Conservation (phyloP, 2,888 invertebrate genomes). For the Dynastes maya region DNA sequence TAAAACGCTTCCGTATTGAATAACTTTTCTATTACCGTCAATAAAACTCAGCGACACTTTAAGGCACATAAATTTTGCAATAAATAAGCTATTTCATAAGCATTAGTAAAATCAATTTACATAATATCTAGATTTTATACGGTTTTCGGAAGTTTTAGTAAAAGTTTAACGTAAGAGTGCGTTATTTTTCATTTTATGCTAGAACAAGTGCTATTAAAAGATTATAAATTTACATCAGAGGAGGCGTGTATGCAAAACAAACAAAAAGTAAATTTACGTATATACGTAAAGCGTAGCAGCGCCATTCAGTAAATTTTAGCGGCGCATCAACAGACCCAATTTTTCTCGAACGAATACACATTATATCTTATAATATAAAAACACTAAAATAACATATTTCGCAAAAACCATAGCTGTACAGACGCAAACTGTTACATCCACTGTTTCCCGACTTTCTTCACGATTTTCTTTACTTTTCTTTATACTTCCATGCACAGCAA, state of each 20-base stretch:
- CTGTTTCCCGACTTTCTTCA: neutral
- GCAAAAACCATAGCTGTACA: neutral
- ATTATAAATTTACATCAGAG: conserved; percentile 7
- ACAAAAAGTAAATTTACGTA: neutral
- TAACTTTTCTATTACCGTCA: too few species aligned
- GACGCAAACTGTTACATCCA: conserved; percentile 2
- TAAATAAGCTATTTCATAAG: too few species aligned
- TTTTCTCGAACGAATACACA: conserved; percentile 29
- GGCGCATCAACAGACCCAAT: conserved; percentile 10
- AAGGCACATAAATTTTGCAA: too few species aligned
- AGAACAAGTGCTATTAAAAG: neutral
- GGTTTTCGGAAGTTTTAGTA: too few species aligned
- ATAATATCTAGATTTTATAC: too few species aligned
- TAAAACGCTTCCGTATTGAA: too few species aligned
- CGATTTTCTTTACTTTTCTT: conserved; percentile 4
- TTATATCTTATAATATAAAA: conserved; percentile 14
- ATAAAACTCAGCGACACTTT: too few species aligned
- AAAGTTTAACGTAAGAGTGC: too few species aligned
- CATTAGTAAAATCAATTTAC: too few species aligned
- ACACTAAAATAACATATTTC: conserved; percentile 4
- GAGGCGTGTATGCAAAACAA: neutral
- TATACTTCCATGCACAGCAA: neutral
- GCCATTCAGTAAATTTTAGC: conserved; percentile 14
- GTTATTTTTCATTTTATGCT: neutral
- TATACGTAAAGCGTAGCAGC: neutral